A percentile compares a stretch with the other conserved stretches of the same genome.
These are phyloP conservation scores for Leiothrix lutea DNA, from an alignment of 2,113 vertebrate genomes.

Conservation along the genomic window DNA sequence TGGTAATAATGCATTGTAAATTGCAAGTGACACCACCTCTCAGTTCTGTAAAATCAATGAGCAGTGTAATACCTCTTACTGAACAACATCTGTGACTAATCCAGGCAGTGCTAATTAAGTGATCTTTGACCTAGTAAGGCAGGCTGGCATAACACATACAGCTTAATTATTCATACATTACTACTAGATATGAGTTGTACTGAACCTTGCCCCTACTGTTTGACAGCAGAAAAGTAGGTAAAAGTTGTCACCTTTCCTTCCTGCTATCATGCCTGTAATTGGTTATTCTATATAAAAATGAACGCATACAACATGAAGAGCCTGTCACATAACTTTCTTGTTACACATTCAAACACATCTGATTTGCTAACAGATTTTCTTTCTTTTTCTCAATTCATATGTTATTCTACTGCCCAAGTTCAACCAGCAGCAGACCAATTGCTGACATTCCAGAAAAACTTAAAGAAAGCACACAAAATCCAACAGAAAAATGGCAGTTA, in stretches of 20 bases:
- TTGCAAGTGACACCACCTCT: not conserved
- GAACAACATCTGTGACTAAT: conserved; percentile 16
- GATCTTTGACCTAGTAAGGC: conserved; percentile 43
- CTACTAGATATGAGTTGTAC: conserved; percentile 4
- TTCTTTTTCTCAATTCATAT: not conserved
- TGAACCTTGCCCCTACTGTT: not conserved
- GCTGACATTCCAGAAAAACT: not conserved
- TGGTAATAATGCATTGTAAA: not conserved
- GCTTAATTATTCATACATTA: conserved; percentile 47
- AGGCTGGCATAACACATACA: conserved; percentile 2
- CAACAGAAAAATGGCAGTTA: not conserved
- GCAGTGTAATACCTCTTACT: not conserved
- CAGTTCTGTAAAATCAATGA: not conserved
- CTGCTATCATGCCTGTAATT: not conserved
- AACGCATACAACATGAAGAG: not conserved
- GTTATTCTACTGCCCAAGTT: not conserved
- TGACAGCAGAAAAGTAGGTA: not conserved
- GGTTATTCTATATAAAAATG: not conserved
- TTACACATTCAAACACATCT: not conserved
- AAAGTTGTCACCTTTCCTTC: not conserved
- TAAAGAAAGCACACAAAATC: not conserved
- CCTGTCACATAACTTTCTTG: not conserved
- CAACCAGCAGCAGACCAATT: not conserved
- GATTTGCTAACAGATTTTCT: not conserved
- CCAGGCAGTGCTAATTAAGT: not conserved